phyloP scores from a whole-genome alignment of 2,797 vertebrate species.

The Danio aesculapii region DNA sequence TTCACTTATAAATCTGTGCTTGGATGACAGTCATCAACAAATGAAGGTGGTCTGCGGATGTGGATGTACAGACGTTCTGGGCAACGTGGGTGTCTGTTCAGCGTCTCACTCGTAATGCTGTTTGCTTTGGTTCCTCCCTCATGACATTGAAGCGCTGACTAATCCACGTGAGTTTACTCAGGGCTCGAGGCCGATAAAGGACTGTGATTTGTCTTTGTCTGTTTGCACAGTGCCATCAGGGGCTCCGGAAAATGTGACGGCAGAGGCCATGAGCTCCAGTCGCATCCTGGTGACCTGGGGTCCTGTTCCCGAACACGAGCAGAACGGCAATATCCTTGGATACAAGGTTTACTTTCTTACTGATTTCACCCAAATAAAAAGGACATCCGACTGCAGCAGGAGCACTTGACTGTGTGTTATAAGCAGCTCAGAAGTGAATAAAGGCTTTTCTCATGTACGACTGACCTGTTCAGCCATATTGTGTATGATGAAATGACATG shows the following conservation, averaged over 20 bases:
- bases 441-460: constrained; percentile 52
- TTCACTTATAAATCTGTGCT: constrained; percentile 28
- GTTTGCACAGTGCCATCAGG: constrained; percentile 87
- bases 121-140: constrained; percentile 27
- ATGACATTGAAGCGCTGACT: constrained; percentile 34
- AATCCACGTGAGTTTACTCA: constrained; percentile 29
- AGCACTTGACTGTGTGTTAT: constrained; percentile 44
- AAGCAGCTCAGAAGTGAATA: constrained; percentile 51
- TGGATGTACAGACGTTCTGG: not conserved
- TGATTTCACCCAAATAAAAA: constrained; percentile 5
- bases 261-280: constrained; percentile 90
- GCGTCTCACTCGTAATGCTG: constrained; percentile 18
- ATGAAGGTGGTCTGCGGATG: constrained; percentile 36
- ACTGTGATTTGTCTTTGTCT: constrained; percentile 40
- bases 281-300: constrained; percentile 92
- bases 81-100: constrained; percentile 11
- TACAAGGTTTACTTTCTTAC: constrained; percentile 84
- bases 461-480: constrained; percentile 48
- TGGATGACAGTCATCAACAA: constrained; percentile 55
- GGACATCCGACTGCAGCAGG: constrained; percentile 12
- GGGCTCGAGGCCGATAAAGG: constrained; percentile 21
- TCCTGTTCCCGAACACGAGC: constrained; percentile 83
- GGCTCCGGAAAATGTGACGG: constrained; percentile 87
- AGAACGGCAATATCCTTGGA: constrained; percentile 91
- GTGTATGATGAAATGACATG: constrained; percentile 74